Evolutionary conservation across 2,797 vertebrate species (phyloP), one percentile per base, ranked within the genome.

Genomic region (Semaprochilodus insignis): DNA sequence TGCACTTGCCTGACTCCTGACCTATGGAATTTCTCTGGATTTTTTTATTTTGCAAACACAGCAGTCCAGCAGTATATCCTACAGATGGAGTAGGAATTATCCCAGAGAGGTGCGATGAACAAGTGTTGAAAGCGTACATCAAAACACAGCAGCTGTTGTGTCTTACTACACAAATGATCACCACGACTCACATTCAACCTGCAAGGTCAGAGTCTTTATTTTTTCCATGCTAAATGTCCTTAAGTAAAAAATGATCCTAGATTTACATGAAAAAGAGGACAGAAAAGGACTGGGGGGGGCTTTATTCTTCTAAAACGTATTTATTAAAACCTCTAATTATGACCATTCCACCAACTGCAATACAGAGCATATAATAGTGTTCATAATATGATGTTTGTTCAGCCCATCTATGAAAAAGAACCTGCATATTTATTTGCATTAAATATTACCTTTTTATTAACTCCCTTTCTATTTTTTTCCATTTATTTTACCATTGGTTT

Each of bases 211-310:
- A 72, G 82, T 78, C 81, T 83, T 85, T 72, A 79, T 78, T 85
- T 79, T 88, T 85, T 78, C 72, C 73, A 67, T 84, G 83, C 78
- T 77, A 82, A 77, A 79, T 80, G 60, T 78, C 21, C 62, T 87
- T 85, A 80, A 83, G 83, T 88, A 85, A 88, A 89, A 87, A 86
- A 89, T 88, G 87, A 85, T 82, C 66, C 67, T 60, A 81, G 70
- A 78, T 74, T 65, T 78, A 60, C 87, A 82, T 23, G 31, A 81
- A 80, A 77, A 74, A 78, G 31, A 74, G 72, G 83, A 82, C 69
- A 81, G 71, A 51, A 70, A 74, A 80, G 85, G 52, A 21, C 63
- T 81, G 59, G 84, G 71, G 85, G 66, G 77, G 25, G n/a, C 59
- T 59, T n/a, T 8, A n/a, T 8, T 16, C 19, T 16, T 23, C 19